Evolutionary conservation across 2,113 vertebrate species (phyloP), one percentile per base, ranked within the genome.

Genomic region (Struthidea cinerea): DNA sequence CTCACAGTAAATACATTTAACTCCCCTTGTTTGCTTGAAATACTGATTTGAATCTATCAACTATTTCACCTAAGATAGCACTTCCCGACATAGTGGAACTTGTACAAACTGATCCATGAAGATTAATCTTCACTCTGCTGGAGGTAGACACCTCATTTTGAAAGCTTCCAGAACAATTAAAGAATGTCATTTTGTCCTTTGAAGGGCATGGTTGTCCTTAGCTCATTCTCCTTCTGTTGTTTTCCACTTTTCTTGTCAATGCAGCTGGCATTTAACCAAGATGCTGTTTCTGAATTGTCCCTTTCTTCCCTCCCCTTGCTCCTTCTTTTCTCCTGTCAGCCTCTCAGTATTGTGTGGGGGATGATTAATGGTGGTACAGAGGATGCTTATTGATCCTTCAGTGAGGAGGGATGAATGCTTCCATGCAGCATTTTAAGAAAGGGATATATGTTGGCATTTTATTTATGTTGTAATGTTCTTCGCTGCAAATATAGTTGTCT

Each of bases 111-210:
- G 11, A 82, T 96, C 64, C 55, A 44, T 67, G 80, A 92, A 96
- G 84, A 97, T 96, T 94, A 92, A 92, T 94, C 80, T 94, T 89
- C 42, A 17, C 39, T 90, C 76, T 89, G 76, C 56, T 93, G 93
- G 81, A 94, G 73, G 85, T 65, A 89, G 73, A 81, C 61, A 74
- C 35, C 89, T 93, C 63, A 90, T 87, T 97, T 95, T 92, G 69
- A 96, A 97, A 95, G 74, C 50, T 56, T 95, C 70, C 67, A 67
- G 49, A 89, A 81, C 61, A 93, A 77, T 87, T 95, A 96, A 96
- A 74, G 84, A 91, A 91, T 76, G 55, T 76, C 4, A 87, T 41
- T 94, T 94, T 95, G 59, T 94, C 81, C 81, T 84, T 39, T 79
- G 49, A 91, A 92, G 68, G 83, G 37, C 90, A 68, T 1, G 12